Base-by-base conservation (phyloP, 1,140 invertebrate genomes). In the Neotoxoptera formosana region DNA sequence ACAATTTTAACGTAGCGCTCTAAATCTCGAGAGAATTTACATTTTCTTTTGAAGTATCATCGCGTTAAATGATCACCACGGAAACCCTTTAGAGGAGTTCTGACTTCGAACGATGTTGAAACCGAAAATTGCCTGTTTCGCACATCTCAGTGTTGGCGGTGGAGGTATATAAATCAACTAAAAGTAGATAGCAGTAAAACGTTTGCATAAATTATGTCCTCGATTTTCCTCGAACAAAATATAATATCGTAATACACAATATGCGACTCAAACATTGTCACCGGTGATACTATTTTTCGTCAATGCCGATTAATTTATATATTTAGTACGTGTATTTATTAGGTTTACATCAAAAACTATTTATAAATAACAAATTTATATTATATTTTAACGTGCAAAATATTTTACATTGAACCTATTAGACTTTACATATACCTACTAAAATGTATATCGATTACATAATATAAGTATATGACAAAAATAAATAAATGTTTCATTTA, bases 181-280 rank as follows among this genome's bases (percentile, higher is more conserved):
- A 90, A 67, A 90, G 25, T 34, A 67, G 89, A 90, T 90, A 67
- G 34, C 51, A 60, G 51, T 60, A 60, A 60, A 56, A 90, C 53
- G 25, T 90, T 90, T 90, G 36, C 51, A 90, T 90, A 90, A 90
- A 60, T 90, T 90, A 90, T 60, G 21, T 60, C 47, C 51, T 51
- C 48, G 88, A 90, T 60, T 87, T 87, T 87, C 30, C 45, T 76
- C 51, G n/a, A 87, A 47, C 25, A 48, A 87, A 87, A 48, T 87
- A 87, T 87, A 76, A 76, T n/a, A n/a, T 76, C 17, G n/a, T 76
- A 76, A 76, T 76, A 76, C n/a, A 76, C 60, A 6, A 30, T n/a
- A 67, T n/a, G 83, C 9, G 41, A 86, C 45, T 86, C 41, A 14
- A 30, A 86, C 45, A 14, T 17, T 25, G 3, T 47, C 14, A 47